These are phyloP conservation scores for Orthosia gothica DNA, from an alignment of 2,888 invertebrate species.

Conservation along the genomic window DNA sequence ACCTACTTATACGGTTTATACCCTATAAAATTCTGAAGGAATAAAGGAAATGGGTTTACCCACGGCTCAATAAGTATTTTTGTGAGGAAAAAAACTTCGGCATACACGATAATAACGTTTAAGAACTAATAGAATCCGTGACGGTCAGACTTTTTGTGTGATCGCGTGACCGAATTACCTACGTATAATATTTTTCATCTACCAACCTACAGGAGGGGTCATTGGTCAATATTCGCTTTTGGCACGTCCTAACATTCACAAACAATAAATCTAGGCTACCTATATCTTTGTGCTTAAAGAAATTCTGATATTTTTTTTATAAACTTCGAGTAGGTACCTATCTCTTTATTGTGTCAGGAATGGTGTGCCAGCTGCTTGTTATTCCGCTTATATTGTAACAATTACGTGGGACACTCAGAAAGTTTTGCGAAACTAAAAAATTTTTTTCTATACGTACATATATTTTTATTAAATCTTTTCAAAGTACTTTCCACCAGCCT, in stretches of 20 bases:
- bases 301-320: conserved; percentile 26
- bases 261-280: conserved; percentile 13
- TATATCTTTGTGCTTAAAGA: conserved; percentile 2
- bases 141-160: conserved; percentile 55
- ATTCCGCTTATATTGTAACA: conserved; percentile 44
- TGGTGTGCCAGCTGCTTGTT: conserved; percentile 56
- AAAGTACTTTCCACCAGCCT: no score
- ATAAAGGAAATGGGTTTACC: conserved; percentile 14
- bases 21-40: conserved; percentile 24
- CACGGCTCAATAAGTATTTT: conserved; percentile 32
- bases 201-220: background rate
- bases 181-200: conserved; percentile 29
- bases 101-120: conserved; percentile 51
- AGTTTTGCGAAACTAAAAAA: no score
- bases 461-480: no score
- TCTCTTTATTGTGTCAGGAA: conserved; percentile 25
- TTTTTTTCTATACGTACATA: no score
- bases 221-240: conserved; percentile 31
- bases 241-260: conserved; percentile 2
- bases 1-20: conserved; percentile 4
- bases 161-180: conserved; percentile 53
- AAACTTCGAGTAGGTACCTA: background rate
- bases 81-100: conserved; percentile 42
- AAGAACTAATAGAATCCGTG: conserved; percentile 55
- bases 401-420: no score